Conservation (phyloP, 2,113 vertebrate species). For the Sinocyclocheilus anophthalmus region DNA sequence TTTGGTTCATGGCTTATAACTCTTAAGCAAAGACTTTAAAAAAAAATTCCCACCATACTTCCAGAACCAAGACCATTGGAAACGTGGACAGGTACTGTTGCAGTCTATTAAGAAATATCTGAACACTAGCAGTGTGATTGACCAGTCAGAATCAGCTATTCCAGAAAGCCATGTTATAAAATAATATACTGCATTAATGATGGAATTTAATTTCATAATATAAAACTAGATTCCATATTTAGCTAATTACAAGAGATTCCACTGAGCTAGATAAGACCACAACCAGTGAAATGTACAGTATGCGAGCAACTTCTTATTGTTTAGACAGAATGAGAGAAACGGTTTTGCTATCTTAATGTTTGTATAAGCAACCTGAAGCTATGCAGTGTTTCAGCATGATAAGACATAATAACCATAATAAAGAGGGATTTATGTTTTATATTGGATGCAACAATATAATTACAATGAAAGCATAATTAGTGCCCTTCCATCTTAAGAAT, state of each 20-base stretch:
- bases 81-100: background rate
- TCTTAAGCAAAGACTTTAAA: background rate
- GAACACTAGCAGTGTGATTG: no score
- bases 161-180: background rate
- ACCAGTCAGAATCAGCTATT: background rate
- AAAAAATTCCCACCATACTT: no score
- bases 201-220: background rate
- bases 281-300: background rate
- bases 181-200: conserved; percentile 1
- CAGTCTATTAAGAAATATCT: background rate
- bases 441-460: conserved; percentile 10
- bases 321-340: conserved; percentile 52
- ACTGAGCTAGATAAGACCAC: background rate
- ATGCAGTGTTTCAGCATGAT: conserved; percentile 3
- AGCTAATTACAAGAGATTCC: conserved; percentile 24
- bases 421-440: background rate
- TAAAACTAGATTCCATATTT: background rate
- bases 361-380: background rate
- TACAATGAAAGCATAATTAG: conserved; percentile 28
- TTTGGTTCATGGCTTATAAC: background rate
- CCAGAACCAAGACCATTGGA: background rate
- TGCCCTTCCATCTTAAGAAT: background rate
- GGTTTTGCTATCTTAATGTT: conserved; percentile 52
- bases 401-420: conserved; percentile 16
- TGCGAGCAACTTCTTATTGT: conserved; percentile 2